Conservation (phyloP, 2,888 invertebrate species). For the Tenodera sinensis region DNA sequence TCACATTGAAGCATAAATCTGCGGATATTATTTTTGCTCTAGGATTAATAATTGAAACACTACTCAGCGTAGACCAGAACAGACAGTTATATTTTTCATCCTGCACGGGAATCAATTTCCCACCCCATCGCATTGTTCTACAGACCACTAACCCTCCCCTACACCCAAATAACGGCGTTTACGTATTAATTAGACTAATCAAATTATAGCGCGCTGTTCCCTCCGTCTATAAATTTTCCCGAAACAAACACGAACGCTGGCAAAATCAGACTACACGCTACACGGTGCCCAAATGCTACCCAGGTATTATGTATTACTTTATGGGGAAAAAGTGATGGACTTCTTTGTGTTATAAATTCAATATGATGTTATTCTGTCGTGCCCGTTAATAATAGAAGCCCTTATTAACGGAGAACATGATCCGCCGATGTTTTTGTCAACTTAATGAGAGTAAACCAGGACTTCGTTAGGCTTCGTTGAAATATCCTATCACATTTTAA, state of each 20-base stretch:
- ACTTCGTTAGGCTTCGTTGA: too few species aligned
- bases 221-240: background rate
- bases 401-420: background rate
- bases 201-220: background rate
- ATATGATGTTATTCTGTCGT: background rate
- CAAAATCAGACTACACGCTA: background rate
- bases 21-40: background rate
- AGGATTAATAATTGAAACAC: background rate
- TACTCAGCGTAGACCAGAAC: background rate
- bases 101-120: background rate
- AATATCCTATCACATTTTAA: too few species aligned
- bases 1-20: background rate
- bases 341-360: background rate
- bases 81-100: background rate
- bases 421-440: too few species aligned
- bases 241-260: background rate
- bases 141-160: background rate
- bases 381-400: background rate
- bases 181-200: background rate
- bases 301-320: too few species aligned
- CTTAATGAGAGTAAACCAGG: too few species aligned
- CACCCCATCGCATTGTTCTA: background rate
- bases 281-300: too few species aligned
- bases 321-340: background rate
- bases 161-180: background rate